Evolutionary conservation across 1,140 invertebrate genomes (phyloP).

Genomic region (Leptopilina clavipes): DNA sequence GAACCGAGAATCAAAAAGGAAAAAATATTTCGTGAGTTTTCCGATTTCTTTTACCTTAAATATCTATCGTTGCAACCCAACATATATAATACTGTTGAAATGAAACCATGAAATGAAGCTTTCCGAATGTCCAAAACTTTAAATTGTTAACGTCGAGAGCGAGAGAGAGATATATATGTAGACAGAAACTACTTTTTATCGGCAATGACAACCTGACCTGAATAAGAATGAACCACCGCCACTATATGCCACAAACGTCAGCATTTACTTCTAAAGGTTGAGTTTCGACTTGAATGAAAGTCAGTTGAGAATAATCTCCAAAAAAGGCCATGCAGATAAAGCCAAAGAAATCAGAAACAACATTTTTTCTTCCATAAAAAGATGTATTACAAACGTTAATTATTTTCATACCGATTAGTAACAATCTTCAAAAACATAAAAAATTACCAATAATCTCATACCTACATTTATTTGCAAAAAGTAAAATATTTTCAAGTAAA

Average conservation of each 20-base stretch:
- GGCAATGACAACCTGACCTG: constrained; percentile 39
- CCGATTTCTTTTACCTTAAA: too few relatives aligned
- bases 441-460: too few relatives aligned
- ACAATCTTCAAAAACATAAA: too few relatives aligned
- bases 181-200: constrained; percentile 39
- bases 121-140: constrained; percentile 42
- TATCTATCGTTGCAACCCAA: neutral
- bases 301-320: neutral
- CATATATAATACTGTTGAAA: neutral
- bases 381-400: too few relatives aligned
- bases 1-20: too few relatives aligned
- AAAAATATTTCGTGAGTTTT: too few relatives aligned
- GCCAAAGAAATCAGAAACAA: neutral
- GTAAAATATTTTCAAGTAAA: too few relatives aligned
- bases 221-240: constrained; percentile 1
- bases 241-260: neutral
- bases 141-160: constrained; percentile 35
- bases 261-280: neutral
- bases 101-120: neutral
- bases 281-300: neutral
- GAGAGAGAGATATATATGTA: neutral
- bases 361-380: too few relatives aligned
- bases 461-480: too few relatives aligned
- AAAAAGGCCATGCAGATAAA: neutral
- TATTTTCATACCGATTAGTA: too few relatives aligned